Evolutionary conservation across 2,113 vertebrate genomes (phyloP).

Genomic region (Turdus rufiventris): DNA sequence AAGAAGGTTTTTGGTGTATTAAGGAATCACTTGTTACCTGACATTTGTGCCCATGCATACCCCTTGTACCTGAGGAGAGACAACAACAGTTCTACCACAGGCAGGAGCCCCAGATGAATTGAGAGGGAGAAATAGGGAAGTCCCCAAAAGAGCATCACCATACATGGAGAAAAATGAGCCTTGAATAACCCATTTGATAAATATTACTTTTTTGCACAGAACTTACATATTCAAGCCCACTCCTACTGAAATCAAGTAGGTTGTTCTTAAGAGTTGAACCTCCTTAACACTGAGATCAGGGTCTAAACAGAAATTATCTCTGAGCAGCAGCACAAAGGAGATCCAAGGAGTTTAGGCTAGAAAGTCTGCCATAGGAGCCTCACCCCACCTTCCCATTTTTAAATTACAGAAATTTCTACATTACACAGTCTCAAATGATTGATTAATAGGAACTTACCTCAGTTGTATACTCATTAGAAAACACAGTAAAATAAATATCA

Average conservation of each 20-base stretch:
- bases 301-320: background rate
- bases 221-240: background rate
- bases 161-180: background rate
- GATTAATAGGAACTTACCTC: background rate
- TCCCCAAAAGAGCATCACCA: background rate
- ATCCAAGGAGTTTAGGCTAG: no score
- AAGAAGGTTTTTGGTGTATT: background rate
- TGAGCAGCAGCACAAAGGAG: background rate
- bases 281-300: background rate
- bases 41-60: background rate
- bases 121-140: background rate
- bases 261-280: background rate
- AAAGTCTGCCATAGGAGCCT: background rate
- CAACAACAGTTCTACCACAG: background rate
- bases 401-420: background rate
- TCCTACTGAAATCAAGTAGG: background rate
- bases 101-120: fast-evolving
- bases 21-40: background rate
- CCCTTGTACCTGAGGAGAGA: background rate
- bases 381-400: background rate
- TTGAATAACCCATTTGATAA: background rate
- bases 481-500: background rate
- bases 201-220: background rate
- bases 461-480: background rate
- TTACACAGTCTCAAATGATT: background rate